A percentile compares a stretch with the other conserved stretches of the same genome.
Conservation (phyloP, 1,140 invertebrate species). For the Pseudomyrmex flavicornis region DNA sequence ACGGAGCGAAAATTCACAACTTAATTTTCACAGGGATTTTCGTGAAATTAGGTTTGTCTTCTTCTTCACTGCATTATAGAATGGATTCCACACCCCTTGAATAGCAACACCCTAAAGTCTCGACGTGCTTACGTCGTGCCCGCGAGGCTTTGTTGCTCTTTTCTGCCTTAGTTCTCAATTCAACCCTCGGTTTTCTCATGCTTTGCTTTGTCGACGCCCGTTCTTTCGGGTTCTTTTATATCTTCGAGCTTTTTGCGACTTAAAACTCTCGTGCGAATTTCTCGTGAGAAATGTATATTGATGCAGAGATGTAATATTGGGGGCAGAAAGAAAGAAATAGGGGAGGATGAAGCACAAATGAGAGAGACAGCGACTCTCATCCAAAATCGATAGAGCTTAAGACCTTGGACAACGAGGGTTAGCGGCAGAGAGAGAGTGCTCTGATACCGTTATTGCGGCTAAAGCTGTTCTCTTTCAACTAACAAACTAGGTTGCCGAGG, state of each 20-base stretch:
- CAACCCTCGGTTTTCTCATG: background rate
- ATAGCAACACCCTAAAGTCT: slow-evolving; percentile 4
- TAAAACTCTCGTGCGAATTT: slow-evolving; percentile 50
- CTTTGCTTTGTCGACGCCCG: background rate
- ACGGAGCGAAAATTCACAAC: background rate
- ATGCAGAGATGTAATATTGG: slow-evolving; percentile 69
- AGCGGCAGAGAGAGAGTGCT: slow-evolving; percentile 21
- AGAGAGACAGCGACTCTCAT: slow-evolving; percentile 67
- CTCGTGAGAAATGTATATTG: slow-evolving; percentile 37
- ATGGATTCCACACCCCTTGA: background rate
- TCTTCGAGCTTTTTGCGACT: slow-evolving; percentile 1
- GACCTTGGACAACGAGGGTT: slow-evolving; percentile 73
- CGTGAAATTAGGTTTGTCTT: slow-evolving; percentile 4
- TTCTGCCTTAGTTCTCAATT: slow-evolving; percentile 9
- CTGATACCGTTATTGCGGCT: background rate
- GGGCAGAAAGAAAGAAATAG: background rate
- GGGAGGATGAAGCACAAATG: background rate
- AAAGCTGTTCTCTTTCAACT: slow-evolving; percentile 37
- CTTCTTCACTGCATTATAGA: background rate
- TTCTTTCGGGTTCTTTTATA: slow-evolving; percentile 20
- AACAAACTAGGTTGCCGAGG: background rate
- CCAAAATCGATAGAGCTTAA: slow-evolving; percentile 84
- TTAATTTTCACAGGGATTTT: slow-evolving; percentile 13
- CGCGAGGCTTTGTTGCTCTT: background rate
- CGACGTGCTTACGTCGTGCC: background rate